Conservation (phyloP, 2,797 vertebrate genomes). For the Microctenopoma steveboyesi region DNA sequence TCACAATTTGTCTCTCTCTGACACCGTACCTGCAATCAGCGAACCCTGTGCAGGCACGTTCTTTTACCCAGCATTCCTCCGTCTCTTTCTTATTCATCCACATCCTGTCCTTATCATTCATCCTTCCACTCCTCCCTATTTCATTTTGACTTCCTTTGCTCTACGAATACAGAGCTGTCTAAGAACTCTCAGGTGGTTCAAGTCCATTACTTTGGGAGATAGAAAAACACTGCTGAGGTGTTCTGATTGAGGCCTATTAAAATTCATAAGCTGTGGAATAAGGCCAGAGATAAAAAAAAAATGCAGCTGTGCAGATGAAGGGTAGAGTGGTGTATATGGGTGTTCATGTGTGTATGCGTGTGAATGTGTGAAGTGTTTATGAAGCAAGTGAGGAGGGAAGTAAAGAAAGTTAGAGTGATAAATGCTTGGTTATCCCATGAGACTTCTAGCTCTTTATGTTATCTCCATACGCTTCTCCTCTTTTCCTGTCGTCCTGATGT, state of each 20-base stretch:
- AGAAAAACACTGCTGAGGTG: slow-evolving; percentile 83
- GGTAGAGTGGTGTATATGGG: slow-evolving; percentile 50
- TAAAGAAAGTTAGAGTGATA: slow-evolving; percentile 62
- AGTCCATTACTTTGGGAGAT: slow-evolving; percentile 86
- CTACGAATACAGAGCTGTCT: slow-evolving; percentile 72
- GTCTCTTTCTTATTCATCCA: slow-evolving; percentile 66
- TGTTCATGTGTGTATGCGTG: slow-evolving; percentile 59
- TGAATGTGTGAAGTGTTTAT: slow-evolving; percentile 64
- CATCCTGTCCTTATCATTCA: slow-evolving; percentile 71
- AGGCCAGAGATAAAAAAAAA: slow-evolving; percentile 68
- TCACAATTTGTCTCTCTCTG: slow-evolving; percentile 38
- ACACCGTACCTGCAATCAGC: slow-evolving; percentile 23
- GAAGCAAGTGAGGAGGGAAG: slow-evolving; percentile 38
- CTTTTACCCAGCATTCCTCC: slow-evolving; percentile 23
- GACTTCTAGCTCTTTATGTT: slow-evolving; percentile 53
- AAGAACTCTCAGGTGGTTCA: slow-evolving; percentile 83
- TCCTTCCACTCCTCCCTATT: slow-evolving; percentile 62
- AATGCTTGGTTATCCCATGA: slow-evolving; percentile 62
- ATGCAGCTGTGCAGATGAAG: slow-evolving; percentile 50
- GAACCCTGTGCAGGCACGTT: slow-evolving; percentile 32
- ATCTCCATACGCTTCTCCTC: slow-evolving; percentile 37
- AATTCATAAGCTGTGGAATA: slow-evolving; percentile 88
- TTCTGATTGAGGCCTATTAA: slow-evolving; percentile 86
- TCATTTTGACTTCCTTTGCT: slow-evolving; percentile 73
- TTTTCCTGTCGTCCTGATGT: slow-evolving; percentile 35